Percentiles rank a stretch among this genome's conserved stretches.
phyloP scores from a whole-genome alignment of 2,888 invertebrate genomes.

The Phaedon cochleariae region DNA sequence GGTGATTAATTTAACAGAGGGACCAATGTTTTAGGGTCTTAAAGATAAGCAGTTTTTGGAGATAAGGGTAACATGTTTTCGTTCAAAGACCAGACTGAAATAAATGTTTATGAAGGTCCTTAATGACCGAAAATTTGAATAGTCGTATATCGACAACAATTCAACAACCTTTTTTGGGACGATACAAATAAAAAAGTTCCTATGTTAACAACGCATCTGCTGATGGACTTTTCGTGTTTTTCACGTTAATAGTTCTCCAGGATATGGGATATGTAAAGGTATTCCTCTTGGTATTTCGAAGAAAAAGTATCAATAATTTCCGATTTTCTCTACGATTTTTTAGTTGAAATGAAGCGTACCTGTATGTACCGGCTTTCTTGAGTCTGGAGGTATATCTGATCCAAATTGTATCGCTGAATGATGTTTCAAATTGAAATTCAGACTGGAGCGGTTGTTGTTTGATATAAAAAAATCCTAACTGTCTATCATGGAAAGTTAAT shows the following conservation, averaged over 20 bases:
- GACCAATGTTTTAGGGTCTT: conserved; percentile 44
- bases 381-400: too few relatives aligned
- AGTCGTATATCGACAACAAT: conserved; percentile 9
- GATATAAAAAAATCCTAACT: too few relatives aligned
- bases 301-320: background rate
- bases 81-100: conserved; percentile 37
- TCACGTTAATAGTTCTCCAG: background rate
- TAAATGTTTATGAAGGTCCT: conserved; percentile 40
- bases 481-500: too few relatives aligned
- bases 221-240: background rate
- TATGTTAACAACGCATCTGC: background rate
- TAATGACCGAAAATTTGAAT: conserved; percentile 30
- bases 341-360: too few relatives aligned
- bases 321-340: too few relatives aligned
- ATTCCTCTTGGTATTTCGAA: background rate
- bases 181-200: background rate
- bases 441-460: too few relatives aligned
- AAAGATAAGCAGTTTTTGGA: conserved; percentile 40
- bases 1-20: conserved; percentile 48
- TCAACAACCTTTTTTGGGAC: background rate
- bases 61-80: conserved; percentile 41
- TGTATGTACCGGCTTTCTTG: too few relatives aligned
- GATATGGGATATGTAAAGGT: background rate
- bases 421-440: too few relatives aligned
- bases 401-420: too few relatives aligned